Evolutionary conservation across 2,888 invertebrate species (phyloP), one percentile per base, ranked within the genome.

Genomic region (Aphidius colemani): DNA sequence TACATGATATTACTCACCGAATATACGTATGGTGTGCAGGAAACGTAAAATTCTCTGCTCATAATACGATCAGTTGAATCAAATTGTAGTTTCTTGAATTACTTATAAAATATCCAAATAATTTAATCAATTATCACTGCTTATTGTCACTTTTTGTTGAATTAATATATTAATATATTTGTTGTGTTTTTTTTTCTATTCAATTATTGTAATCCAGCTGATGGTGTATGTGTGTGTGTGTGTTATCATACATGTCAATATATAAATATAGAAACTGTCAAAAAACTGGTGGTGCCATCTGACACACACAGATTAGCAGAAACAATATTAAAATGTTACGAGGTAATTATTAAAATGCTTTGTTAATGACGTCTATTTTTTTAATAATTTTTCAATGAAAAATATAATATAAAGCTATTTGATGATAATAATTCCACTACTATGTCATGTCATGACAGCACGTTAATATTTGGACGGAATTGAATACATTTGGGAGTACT

Each of bases 41-140:
- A 79, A 64, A 81, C 81, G 77, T 77, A 80, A 71, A 82, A 81
- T 78, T 81, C 80, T 76, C 82, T 81, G 76, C 79, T 82, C 82
- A 80, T 82, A 79, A 79, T 80, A 76, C 62, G 59, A 53, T 51
- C 53, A 43, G 30, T n/a, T 30, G 6, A 8, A 30, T 39, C 45
- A 46, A n/a, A n/a, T n/a, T n/a, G n/a, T n/a, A n/a, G n/a, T n/a
- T n/a, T n/a, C n/a, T n/a, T n/a, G n/a, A n/a, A 30, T 30, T 30
- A 18, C 1, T 18, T 18, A 18, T 18, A 2, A 18, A 57, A 18
- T 55, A 30, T 11, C 53, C 39, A 53, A 59, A 57, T 50, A 59
- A 61, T 50, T 41, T 53, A 61, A 64, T 59, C 64, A 66, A 64
- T 60, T 48, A 66, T 40, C 61, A 59, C 30, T 30, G 5, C 5